Percentiles rank a stretch among this genome's conserved stretches.
phyloP scores from a whole-genome alignment of 2,113 vertebrate genomes.

The Bufo bufo region DNA sequence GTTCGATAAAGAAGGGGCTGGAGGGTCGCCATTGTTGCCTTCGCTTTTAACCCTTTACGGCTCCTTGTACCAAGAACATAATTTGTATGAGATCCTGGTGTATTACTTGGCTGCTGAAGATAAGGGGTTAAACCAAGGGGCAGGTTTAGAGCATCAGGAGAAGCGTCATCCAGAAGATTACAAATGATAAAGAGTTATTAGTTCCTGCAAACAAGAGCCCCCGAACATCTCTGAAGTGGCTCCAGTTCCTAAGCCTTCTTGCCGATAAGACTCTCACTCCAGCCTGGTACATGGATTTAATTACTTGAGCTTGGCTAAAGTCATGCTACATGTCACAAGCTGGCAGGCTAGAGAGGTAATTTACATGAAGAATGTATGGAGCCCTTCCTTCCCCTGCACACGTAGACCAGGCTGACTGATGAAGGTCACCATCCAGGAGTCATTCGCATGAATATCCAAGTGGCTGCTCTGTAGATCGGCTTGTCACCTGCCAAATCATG shows the following conservation, averaged over 20 bases:
- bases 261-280: neutral
- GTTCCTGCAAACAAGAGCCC: constrained; percentile 8
- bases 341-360: constrained; percentile 27
- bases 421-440: constrained; percentile 39
- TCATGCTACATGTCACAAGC: constrained; percentile 33
- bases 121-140: neutral
- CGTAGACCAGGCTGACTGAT: neutral
- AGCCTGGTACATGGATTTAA: constrained; percentile 28
- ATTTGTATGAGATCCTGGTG: neutral
- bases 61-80: neutral
- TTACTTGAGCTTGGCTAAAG: constrained; percentile 17
- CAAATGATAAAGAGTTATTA: constrained; percentile 45
- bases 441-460: constrained; percentile 15
- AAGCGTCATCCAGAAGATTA: constrained; percentile 7
- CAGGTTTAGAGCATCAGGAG: constrained; percentile 2
- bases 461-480: neutral
- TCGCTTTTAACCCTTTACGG: neutral
- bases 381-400: neutral
- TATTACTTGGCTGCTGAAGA: neutral
- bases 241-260: neutral
- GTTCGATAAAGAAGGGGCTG: neutral
- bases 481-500: neutral
- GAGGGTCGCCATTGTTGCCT: too few relatives aligned
- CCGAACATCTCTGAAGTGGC: neutral
- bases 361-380: constrained; percentile 5